These are phyloP conservation scores for Myiotriccus ornatus DNA, from an alignment of 2,797 vertebrate genomes.

Conservation along the genomic window DNA sequence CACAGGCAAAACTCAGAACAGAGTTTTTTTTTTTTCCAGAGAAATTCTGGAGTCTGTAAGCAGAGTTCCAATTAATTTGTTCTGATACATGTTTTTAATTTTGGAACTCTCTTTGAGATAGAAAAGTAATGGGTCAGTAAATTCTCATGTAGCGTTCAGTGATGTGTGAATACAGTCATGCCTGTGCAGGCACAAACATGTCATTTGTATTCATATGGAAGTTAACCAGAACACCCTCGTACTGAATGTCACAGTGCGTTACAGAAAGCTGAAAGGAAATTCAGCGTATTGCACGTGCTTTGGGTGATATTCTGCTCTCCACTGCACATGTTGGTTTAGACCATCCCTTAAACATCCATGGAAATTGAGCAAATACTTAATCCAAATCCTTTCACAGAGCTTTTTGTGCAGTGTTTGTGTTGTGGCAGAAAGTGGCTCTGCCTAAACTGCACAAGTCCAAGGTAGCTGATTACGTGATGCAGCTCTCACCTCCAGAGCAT, in stretches of 20 bases:
- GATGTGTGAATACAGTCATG: neutral
- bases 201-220: neutral
- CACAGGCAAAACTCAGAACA: neutral
- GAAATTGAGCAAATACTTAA: neutral
- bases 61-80: neutral
- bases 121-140: neutral
- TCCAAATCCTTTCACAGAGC: neutral
- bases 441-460: neutral
- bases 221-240: neutral
- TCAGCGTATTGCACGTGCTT: neutral
- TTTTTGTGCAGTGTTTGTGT: neutral
- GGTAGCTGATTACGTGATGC: neutral
- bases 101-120: neutral
- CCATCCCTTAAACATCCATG: neutral
- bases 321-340: neutral
- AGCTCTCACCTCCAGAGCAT: rapidly evolving
- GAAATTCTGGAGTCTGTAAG: neutral
- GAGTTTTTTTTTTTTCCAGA: too few species aligned
- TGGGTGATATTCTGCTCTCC: neutral
- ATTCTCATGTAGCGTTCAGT: neutral
- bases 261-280: neutral
- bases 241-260: neutral
- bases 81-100: neutral
- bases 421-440: neutral
- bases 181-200: neutral